Evolutionary conservation across 2,797 vertebrate genomes (phyloP).

Genomic region (Rhynchotus rufescens): DNA sequence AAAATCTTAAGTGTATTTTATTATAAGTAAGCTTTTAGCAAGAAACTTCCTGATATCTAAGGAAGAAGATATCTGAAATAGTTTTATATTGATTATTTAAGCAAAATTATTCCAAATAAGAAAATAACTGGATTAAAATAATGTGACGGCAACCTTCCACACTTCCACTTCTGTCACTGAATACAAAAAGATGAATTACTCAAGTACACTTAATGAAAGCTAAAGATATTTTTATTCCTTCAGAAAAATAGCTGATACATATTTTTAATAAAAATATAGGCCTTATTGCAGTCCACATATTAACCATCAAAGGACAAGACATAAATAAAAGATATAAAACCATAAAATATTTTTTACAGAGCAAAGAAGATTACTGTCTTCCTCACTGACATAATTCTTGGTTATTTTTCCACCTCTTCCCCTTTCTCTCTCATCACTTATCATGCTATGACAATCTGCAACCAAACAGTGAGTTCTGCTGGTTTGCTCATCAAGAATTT

Average conservation of each 20-base stretch:
- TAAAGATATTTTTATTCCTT: neutral
- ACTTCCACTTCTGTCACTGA: neutral
- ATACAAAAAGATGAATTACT: neutral
- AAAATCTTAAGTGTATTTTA: neutral
- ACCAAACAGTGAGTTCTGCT: neutral
- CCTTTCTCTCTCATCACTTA: neutral
- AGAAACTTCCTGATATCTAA: neutral
- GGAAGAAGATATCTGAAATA: neutral
- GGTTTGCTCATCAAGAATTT: neutral
- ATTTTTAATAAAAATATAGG: no score
- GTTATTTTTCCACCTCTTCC: no score
- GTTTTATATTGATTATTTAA: neutral
- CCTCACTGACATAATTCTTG: neutral
- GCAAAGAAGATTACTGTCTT: neutral
- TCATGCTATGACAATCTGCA: neutral
- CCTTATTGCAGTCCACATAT: no score
- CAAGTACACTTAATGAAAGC: neutral
- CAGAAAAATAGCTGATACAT: neutral
- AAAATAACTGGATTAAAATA: neutral
- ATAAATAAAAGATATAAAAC: no score
- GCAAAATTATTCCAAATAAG: neutral
- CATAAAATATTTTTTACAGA: no score
- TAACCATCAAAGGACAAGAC: no score
- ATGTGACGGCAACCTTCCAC: neutral
- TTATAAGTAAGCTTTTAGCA: neutral